Percentiles rank a stretch among this genome's conserved stretches.
phyloP scores from a whole-genome alignment of 1,140 invertebrate species.

The Harpegnathos saltator region DNA sequence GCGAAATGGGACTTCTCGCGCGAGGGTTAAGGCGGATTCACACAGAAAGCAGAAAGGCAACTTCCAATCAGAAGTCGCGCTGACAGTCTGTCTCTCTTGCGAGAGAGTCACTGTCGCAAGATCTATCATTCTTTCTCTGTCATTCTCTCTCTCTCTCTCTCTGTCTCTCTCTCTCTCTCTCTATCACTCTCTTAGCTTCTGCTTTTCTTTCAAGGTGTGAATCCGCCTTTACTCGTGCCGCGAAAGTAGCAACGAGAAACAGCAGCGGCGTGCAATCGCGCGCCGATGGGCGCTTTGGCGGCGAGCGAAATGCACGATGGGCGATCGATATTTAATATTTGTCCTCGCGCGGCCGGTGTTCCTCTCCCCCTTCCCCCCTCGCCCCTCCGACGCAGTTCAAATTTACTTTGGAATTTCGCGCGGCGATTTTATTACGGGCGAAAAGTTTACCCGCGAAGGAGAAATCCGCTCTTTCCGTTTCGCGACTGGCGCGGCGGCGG shows the following conservation, averaged over 20 bases:
- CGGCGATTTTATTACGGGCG: slow-evolving; percentile 48
- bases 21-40: too few relatives aligned
- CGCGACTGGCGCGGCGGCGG: neutral
- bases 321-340: slow-evolving; percentile 57
- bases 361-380: slow-evolving; percentile 17
- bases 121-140: too few relatives aligned
- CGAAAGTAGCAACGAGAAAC: slow-evolving; percentile 15
- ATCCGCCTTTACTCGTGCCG: neutral
- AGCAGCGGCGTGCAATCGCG: slow-evolving; percentile 14
- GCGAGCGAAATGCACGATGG: slow-evolving; percentile 32
- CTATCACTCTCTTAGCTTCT: too few relatives aligned
- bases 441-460: slow-evolving; percentile 32
- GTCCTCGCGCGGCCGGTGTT: slow-evolving; percentile 31
- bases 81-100: too few relatives aligned
- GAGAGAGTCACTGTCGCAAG: too few relatives aligned
- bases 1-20: neutral
- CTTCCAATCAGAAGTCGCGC: too few relatives aligned
- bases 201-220: too few relatives aligned
- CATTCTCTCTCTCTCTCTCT: too few relatives aligned
- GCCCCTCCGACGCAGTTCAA: slow-evolving; percentile 29
- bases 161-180: too few relatives aligned
- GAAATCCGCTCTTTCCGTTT: neutral
- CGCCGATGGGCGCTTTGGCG: slow-evolving; percentile 21
- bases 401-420: slow-evolving; percentile 56
- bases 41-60: too few relatives aligned